Percentiles rank a stretch among this genome's conserved stretches.
phyloP scores from a whole-genome alignment of 37 sponge, comb jelly and placozoan species.

The Beroe forskalii region DNA sequence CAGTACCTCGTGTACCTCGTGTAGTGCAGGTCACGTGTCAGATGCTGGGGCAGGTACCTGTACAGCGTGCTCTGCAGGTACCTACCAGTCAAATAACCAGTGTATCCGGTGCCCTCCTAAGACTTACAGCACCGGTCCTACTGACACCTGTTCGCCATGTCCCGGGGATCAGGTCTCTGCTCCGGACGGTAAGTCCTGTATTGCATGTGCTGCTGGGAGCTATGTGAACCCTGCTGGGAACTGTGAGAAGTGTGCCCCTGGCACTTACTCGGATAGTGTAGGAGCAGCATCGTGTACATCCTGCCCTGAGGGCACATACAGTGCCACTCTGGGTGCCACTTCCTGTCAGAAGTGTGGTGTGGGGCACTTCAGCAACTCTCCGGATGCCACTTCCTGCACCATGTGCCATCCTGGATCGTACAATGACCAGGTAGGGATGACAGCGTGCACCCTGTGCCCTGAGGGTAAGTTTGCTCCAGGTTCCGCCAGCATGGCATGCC shows the following conservation, averaged over 20 bases:
- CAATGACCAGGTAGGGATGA: not conserved
- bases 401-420: conserved; percentile 57
- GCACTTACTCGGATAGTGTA: not conserved
- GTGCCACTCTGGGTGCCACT: not conserved
- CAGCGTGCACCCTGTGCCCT: not conserved
- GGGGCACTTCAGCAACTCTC: conserved; percentile 61
- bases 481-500: not conserved
- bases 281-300: conserved; percentile 35
- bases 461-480: not conserved
- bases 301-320: conserved; percentile 23
- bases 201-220: conserved; percentile 14
- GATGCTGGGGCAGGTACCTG: not conserved
- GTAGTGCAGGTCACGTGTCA: conserved; percentile 30
- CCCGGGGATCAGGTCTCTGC: not conserved
- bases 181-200: conserved; percentile 12
- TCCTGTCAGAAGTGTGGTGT: conserved; percentile 5
- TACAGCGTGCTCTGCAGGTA: conserved; percentile 45
- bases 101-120: conserved; percentile 3
- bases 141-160: conserved; percentile 26
- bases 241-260: conserved; percentile 60
- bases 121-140: conserved; percentile 29
- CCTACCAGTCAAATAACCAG: not conserved
- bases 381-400: conserved; percentile 48
- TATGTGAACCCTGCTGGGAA: conserved; percentile 48
- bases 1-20: not conserved